Conservation (phyloP, 2,888 invertebrate genomes). For the Ecliptopera silaceata region DNA sequence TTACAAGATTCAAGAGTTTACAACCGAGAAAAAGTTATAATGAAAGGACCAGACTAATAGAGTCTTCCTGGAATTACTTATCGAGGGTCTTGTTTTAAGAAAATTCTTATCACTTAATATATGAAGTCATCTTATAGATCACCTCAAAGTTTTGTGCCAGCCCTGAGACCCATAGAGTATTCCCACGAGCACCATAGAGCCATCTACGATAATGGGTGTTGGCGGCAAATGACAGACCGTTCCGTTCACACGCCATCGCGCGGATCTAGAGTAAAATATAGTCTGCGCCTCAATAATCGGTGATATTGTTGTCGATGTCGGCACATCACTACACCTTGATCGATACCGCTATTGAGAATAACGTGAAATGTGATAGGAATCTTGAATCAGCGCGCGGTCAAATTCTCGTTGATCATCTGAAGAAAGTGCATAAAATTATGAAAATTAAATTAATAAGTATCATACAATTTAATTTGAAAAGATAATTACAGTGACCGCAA, state of each 20-base stretch:
- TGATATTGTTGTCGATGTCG: slow-evolving; percentile 33
- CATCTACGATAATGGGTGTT: slow-evolving; percentile 51
- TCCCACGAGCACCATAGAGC: slow-evolving; percentile 54
- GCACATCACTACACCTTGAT: slow-evolving; percentile 27
- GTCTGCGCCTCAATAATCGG: slow-evolving; percentile 29
- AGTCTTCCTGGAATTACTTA: too few relatives aligned
- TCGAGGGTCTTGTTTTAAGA: too few relatives aligned
- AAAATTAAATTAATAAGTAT: neutral
- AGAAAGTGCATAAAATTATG: slow-evolving; percentile 5
- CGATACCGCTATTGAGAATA: slow-evolving; percentile 8
- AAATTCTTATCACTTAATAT: too few relatives aligned
- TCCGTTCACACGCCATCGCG: slow-evolving; percentile 54
- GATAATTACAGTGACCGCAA: slow-evolving; percentile 16
- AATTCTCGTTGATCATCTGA: neutral
- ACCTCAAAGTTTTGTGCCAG: slow-evolving; percentile 4
- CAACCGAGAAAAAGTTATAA: too few relatives aligned
- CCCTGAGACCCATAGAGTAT: slow-evolving; percentile 38
- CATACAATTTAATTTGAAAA: slow-evolving; percentile 9
- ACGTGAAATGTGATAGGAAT: slow-evolving; percentile 7
- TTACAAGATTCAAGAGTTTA: too few relatives aligned
- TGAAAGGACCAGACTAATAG: too few relatives aligned
- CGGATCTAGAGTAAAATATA: slow-evolving; percentile 43
- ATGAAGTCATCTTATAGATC: neutral
- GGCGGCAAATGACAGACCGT: slow-evolving; percentile 61
- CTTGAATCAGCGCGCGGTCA: neutral